Percentiles rank a stretch among this genome's conserved stretches.
Evolutionary conservation across 2,888 invertebrate genomes (phyloP).

Genomic region (Vanessa cardui): DNA sequence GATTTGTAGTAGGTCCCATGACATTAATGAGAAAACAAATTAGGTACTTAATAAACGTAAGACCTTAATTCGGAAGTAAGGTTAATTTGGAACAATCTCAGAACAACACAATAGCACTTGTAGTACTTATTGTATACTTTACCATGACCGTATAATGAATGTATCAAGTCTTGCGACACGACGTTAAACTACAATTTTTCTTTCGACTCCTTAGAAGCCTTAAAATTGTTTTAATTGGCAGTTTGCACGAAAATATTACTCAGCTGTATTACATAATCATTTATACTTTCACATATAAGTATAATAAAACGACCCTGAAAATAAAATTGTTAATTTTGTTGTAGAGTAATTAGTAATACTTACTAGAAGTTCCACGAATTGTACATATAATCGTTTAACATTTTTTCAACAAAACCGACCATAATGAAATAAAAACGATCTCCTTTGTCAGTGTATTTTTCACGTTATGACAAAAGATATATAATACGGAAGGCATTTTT

Average conservation of each 20-base stretch:
- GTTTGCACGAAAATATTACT: constrained; percentile 12
- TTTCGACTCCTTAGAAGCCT: constrained; percentile 14
- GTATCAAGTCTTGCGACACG: constrained; percentile 9
- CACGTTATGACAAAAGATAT: too few relatives aligned
- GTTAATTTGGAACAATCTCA: constrained; percentile 23
- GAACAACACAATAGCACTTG: constrained; percentile 27
- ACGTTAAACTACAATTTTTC: constrained; percentile 14
- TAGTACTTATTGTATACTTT: constrained; percentile 22
- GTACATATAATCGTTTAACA: too few relatives aligned
- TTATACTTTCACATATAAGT: not conserved
- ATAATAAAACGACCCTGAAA: not conserved
- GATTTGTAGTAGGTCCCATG: constrained; percentile 8
- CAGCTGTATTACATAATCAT: constrained; percentile 7
- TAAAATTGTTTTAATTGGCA: constrained; percentile 22
- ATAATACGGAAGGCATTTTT: too few relatives aligned
- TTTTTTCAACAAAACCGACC: too few relatives aligned
- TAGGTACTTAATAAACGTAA: constrained; percentile 20
- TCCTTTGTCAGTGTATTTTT: too few relatives aligned
- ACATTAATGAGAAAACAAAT: constrained; percentile 10
- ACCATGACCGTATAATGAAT: constrained; percentile 26
- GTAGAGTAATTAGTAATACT: not conserved
- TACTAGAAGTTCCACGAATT: too few relatives aligned
- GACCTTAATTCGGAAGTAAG: constrained; percentile 32
- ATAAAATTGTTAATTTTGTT: not conserved
- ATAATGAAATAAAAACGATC: too few relatives aligned